These are phyloP conservation scores for Indicator indicator DNA, from an alignment of 2,113 vertebrate species.

Conservation along the genomic window DNA sequence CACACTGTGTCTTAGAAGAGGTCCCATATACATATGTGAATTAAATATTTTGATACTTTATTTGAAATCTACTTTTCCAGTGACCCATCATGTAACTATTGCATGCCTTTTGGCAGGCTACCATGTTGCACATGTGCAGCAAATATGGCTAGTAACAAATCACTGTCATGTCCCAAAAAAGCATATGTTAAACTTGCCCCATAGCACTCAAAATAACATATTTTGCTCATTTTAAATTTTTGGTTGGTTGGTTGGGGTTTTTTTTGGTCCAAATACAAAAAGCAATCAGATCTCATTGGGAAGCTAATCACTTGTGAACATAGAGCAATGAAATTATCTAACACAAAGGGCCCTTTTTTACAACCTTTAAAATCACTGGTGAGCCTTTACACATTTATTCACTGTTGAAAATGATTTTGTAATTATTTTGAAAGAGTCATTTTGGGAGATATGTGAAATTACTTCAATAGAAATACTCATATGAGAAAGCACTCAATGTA, in stretches of 20 bases:
- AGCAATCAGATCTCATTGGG: conserved; percentile 66
- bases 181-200: conserved; percentile 31
- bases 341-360: conserved; percentile 49
- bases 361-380: conserved; percentile 54
- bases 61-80: conserved; percentile 60
- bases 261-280: conserved; percentile 40
- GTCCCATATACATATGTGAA: conserved; percentile 15
- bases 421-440: conserved; percentile 64
- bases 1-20: conserved; percentile 40
- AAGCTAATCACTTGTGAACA: conserved; percentile 69
- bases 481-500: conserved; percentile 36
- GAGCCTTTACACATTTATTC: conserved; percentile 55
- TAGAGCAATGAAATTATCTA: conserved; percentile 62
- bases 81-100: conserved; percentile 36
- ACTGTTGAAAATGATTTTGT: conserved; percentile 59
- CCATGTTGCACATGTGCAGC: conserved; percentile 44
- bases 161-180: conserved; percentile 6
- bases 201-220: conserved; percentile 31
- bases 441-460: conserved; percentile 48
- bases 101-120: conserved; percentile 46
- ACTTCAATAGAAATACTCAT: conserved; percentile 47
- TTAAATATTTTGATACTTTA: conserved; percentile 45
- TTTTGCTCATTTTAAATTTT: conserved; percentile 49
- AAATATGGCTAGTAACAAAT: conserved; percentile 53
- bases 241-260: neutral